phyloP scores from a whole-genome alignment of 2,113 vertebrate genomes.

The Hyaena hyaena region DNA sequence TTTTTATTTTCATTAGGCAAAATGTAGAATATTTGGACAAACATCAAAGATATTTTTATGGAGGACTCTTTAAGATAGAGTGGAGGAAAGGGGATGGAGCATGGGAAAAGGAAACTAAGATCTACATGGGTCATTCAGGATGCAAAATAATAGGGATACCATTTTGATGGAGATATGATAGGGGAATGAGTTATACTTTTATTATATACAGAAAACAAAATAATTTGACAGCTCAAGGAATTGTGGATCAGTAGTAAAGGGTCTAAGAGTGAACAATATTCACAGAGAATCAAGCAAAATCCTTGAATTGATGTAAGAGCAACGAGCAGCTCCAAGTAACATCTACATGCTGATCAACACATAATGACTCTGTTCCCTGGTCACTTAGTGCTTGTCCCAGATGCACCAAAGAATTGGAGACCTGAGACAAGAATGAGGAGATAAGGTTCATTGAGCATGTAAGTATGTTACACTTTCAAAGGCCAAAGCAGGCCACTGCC shows the following conservation, averaged over 20 bases:
- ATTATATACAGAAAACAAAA: neutral
- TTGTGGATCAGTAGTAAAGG: neutral
- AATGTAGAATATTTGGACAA: neutral
- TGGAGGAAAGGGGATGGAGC: rapidly evolving
- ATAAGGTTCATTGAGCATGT: too few species aligned
- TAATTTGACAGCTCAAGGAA: neutral
- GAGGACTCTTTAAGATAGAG: neutral
- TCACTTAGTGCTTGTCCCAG: too few species aligned
- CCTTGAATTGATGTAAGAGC: neutral
- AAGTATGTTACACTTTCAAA: too few species aligned
- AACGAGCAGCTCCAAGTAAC: neutral
- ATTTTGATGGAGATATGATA: neutral
- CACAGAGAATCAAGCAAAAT: neutral
- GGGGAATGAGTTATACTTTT: neutral
- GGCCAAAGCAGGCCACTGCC: too few species aligned
- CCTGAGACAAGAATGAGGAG: too few species aligned
- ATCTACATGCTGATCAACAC: too few species aligned
- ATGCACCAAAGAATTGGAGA: too few species aligned
- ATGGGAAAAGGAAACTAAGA: neutral
- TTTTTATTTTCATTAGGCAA: neutral
- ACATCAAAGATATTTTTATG: neutral
- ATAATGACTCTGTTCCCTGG: neutral
- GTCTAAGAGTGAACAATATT: neutral
- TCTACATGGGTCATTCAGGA: neutral
- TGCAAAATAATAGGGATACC: neutral